Percentiles rank a stretch among this genome's conserved stretches.
phyloP scores from a whole-genome alignment of 2,113 vertebrate genomes.

The Silurus glanis region DNA sequence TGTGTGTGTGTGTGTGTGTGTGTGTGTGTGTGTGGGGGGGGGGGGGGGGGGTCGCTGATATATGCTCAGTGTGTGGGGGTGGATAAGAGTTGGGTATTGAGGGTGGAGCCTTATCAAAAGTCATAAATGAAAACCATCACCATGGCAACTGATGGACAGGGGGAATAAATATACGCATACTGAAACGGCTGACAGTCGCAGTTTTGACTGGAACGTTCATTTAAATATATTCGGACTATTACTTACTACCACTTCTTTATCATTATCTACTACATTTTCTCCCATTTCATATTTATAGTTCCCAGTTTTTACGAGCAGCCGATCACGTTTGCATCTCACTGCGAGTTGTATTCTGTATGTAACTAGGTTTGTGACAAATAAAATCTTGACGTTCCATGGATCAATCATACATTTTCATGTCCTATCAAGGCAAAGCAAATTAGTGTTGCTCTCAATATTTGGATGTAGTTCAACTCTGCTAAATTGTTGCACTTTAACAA shows the following conservation, averaged over 20 bases:
- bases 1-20: constrained; percentile 2
- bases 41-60: neutral
- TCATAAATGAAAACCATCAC: constrained; percentile 52
- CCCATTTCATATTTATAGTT: too few relatives aligned
- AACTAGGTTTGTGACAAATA: too few relatives aligned
- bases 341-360: too few relatives aligned
- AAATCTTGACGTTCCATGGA: neutral
- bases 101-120: constrained; percentile 42
- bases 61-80: constrained; percentile 22
- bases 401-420: neutral
- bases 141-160: constrained; percentile 34
- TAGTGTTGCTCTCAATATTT: neutral
- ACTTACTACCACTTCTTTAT: too few relatives aligned
- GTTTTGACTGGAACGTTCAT: neutral
- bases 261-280: too few relatives aligned
- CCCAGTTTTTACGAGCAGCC: too few relatives aligned
- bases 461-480: neutral
- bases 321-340: too few relatives aligned
- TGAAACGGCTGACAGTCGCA: neutral
- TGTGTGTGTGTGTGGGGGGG: neutral
- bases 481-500: neutral
- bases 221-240: too few relatives aligned
- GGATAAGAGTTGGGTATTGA: constrained; percentile 26
- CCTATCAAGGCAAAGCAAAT: neutral
- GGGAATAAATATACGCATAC: neutral